Evolutionary conservation across 2,113 vertebrate species (phyloP).

Genomic region (Spilogale gracilis): DNA sequence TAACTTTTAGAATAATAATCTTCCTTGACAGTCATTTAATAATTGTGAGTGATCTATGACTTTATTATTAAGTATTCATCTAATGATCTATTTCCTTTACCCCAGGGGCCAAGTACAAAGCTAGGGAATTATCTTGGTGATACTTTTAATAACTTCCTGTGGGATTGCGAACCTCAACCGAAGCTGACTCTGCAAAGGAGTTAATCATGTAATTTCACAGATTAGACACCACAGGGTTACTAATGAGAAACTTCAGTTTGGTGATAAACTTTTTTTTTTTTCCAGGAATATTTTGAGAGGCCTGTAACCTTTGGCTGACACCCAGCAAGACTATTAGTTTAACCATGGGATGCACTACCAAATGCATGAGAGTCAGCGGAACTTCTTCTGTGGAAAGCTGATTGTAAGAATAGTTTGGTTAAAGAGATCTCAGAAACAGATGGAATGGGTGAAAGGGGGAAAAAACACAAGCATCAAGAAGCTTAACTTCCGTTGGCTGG

Average conservation of each 20-base stretch:
- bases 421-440: constrained; percentile 85
- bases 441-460: constrained; percentile 69
- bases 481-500: constrained; percentile 88
- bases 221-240: constrained; percentile 93
- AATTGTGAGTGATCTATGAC: constrained; percentile 89
- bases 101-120: constrained; percentile 90
- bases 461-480: constrained; percentile 78
- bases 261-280: constrained; percentile 91
- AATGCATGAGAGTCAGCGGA: constrained; percentile 91
- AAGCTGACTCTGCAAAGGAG: constrained; percentile 89
- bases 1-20: constrained; percentile 89
- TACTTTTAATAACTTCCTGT: constrained; percentile 95
- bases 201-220: constrained; percentile 93
- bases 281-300: constrained; percentile 94
- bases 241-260: constrained; percentile 92
- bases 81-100: constrained; percentile 92
- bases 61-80: constrained; percentile 89
- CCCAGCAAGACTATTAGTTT: constrained; percentile 92
- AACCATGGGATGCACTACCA: constrained; percentile 90
- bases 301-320: constrained; percentile 95
- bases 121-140: constrained; percentile 89
- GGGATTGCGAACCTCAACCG: constrained; percentile 87
- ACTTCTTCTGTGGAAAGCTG: constrained; percentile 87
- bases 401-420: constrained; percentile 83
- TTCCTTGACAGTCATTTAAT: constrained; percentile 89